Conservation (phyloP, 2,888 invertebrate genomes). For the Cheilosia pagana region DNA sequence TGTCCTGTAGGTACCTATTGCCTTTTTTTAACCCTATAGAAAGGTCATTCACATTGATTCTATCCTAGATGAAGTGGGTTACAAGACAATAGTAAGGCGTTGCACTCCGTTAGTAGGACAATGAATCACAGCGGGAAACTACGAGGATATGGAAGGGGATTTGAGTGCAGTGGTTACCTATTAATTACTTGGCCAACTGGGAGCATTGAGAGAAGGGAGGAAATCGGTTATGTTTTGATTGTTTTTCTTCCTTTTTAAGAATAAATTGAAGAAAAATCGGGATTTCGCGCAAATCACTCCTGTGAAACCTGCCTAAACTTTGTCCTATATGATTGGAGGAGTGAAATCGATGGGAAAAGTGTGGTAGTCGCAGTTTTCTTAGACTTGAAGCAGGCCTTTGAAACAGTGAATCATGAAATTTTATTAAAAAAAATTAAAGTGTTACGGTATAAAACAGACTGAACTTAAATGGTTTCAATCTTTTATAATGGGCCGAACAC, state of each 20-base stretch:
- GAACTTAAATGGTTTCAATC: too few relatives aligned
- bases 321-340: too few relatives aligned
- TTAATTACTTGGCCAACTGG: constrained; percentile 7
- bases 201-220: background rate
- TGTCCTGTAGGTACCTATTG: background rate
- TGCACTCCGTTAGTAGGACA: constrained; percentile 16
- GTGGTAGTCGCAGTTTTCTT: too few relatives aligned
- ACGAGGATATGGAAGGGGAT: background rate
- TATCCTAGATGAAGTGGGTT: constrained; percentile 6
- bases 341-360: too few relatives aligned
- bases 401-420: too few relatives aligned
- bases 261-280: too few relatives aligned
- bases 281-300: too few relatives aligned
- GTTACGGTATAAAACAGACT: too few relatives aligned
- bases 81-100: constrained; percentile 3
- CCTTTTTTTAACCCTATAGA: background rate
- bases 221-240: constrained; percentile 8
- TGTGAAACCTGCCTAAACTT: too few relatives aligned
- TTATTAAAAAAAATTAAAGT: too few relatives aligned
- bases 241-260: background rate
- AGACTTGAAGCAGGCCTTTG: too few relatives aligned
- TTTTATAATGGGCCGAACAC: too few relatives aligned
- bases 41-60: constrained; percentile 41
- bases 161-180: background rate
- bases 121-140: constrained; percentile 8